Evolutionary conservation across 2,888 invertebrate genomes (phyloP).

Genomic region (Drosophila mettleri): DNA sequence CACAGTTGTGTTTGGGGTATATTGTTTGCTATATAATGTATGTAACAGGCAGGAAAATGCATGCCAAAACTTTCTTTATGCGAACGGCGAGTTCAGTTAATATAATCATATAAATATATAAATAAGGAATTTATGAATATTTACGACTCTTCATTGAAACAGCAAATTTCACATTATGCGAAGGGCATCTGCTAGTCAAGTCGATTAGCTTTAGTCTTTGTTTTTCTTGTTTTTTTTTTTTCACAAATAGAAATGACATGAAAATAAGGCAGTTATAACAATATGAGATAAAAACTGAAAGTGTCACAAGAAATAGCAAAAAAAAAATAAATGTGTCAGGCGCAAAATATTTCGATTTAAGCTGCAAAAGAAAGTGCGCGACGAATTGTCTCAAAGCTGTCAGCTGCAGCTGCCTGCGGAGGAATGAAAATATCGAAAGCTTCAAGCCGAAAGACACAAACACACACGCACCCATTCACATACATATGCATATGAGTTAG

Average conservation of each 20-base stretch:
- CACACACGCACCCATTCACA: neutral
- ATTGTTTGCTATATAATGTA: neutral
- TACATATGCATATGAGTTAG: neutral
- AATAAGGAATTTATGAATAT: no score
- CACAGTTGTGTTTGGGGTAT: neutral
- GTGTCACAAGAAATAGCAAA: constrained; percentile 47
- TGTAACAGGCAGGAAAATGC: neutral
- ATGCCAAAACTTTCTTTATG: neutral
- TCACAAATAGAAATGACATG: constrained; percentile 25
- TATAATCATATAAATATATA: no score
- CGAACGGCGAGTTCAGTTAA: neutral
- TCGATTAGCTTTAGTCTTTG: no score
- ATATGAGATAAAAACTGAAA: constrained; percentile 23
- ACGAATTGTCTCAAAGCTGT: constrained; percentile 56
- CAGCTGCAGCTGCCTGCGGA: constrained; percentile 61
- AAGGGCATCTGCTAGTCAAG: neutral
- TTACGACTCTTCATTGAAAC: no score
- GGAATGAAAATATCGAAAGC: constrained; percentile 71
- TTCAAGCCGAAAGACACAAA: constrained; percentile 19
- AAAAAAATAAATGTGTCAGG: constrained; percentile 36
- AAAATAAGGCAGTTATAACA: constrained; percentile 7
- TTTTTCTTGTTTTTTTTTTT: constrained; percentile 11
- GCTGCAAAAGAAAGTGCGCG: constrained; percentile 61
- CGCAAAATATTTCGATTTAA: constrained; percentile 43
- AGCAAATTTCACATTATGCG: no score